Base-by-base conservation (phyloP, 2,888 invertebrate genomes). In the Ormyrus nitidulus region DNA sequence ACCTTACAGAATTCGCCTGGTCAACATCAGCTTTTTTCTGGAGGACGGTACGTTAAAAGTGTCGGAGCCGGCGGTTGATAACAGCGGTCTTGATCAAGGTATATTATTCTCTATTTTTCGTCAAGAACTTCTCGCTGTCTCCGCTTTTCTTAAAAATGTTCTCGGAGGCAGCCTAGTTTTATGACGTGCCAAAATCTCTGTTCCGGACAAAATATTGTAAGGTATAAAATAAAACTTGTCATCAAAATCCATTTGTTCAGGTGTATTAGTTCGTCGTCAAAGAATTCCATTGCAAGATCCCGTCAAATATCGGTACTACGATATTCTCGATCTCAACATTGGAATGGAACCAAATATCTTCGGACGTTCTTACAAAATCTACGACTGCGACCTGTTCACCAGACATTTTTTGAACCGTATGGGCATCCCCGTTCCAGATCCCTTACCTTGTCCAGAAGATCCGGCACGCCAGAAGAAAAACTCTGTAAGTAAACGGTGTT, bases 31-130 rank as follows among this genome's bases (percentile, higher is more conserved):
- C 84, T 98, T 96, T 88, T 98, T 94, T 86, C 92, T 98, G 62
- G 98, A 98, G 91, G 98, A 98, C 90, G 97, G 97, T 13, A 97
- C 98, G 0, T 94, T 98, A 84, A 96, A 97, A 91, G 95, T 98
- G 4, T 90, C 93, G 74, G 98, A 98, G 88, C 97, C 97, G 0
- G 93, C 93, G 86, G 93, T 95, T 8, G 93, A 94, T 73, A 98
- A 98, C 88, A 96, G 97, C 85, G 97, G 97, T 5, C 93, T 96
- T 84, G 93, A 94, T 54, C 97, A 97, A 93, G 97, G 97, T 94
- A 34, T 34, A 34, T 34, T 34, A 34, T 34, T 34, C 34, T 34
- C 34, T 34, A 34, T 4, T 3, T 34, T 70, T 51, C 64, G 46
- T 48, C 64, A 64, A 4, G 6, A 64, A 0, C 48, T 64, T 34